A percentile compares a stretch with the other conserved stretches of the same genome.
These are phyloP conservation scores for Toxostoma redivivum DNA, from an alignment of 2,113 vertebrate genomes.

Conservation along the genomic window DNA sequence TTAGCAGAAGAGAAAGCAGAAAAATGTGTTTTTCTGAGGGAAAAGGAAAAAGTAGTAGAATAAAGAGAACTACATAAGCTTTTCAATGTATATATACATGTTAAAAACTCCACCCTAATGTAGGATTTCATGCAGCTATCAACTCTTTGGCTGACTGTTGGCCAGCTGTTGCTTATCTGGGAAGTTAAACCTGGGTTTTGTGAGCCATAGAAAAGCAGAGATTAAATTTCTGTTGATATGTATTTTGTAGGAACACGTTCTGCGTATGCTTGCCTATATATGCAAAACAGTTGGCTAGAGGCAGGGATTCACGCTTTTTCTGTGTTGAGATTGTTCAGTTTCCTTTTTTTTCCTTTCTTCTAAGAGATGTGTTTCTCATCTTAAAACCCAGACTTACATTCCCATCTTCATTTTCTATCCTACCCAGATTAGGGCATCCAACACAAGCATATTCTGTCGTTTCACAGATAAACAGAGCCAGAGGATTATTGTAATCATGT, in stretches of 20 bases:
- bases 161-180: background rate
- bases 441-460: background rate
- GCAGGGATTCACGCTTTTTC: background rate
- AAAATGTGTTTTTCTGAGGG: background rate
- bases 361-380: background rate
- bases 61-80: background rate
- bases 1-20: background rate
- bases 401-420: background rate
- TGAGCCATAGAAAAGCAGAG: background rate
- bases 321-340: background rate
- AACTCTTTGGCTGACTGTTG: background rate
- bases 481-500: conserved; percentile 1
- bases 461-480: background rate
- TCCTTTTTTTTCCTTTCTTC: background rate
- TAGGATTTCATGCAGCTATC: background rate
- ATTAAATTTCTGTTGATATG: background rate
- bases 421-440: background rate
- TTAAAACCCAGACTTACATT: background rate
- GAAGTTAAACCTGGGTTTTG: background rate
- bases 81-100: background rate
- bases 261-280: background rate
- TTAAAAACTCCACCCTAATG: background rate
- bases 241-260: background rate
- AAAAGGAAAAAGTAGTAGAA: background rate
- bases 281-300: background rate